Base-by-base conservation (phyloP, 1,140 invertebrate genomes). In the Drosophila pseudoananassae region DNA sequence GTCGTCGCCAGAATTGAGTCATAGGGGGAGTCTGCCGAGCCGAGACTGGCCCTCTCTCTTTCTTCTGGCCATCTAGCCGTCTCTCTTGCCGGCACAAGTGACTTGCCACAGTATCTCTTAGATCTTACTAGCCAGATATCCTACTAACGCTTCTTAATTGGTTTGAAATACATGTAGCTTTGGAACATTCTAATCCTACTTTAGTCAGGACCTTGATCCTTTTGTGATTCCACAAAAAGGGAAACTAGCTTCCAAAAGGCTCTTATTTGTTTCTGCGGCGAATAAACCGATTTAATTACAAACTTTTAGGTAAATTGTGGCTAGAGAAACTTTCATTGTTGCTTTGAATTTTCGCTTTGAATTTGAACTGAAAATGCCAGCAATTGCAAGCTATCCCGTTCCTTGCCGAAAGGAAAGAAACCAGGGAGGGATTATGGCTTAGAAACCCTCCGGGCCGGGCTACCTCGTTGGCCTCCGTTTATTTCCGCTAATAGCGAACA, bases 401-500 rank as follows among this genome's bases (percentile, higher is more conserved):
- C 29, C 29, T 31, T 31, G 29, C 29, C 1, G 4, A 27, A 27
- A 27, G 25, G 25, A 5, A 27, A 27, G 6, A 27, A 27, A 27
- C 5, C 6, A 27, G 25, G 6, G 0, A 7, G 25, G 25, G 25
- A 7, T 6, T 27, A 27, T 27, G 6, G 25, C 4, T 27, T 27
- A 27, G 25, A 27, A 27, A 5, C 7, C 14, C 15, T 43, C 10
- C 10, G 38, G 38, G 38, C 40, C 8, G 5, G 4, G 43, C 43
- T 27, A 27, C 25, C 25, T 27, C 25, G 25, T 27, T 27, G 17
- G 15, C 4, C 40, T 47, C 25, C 25, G 8, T 27, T 60, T 70
- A 59, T 53, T 53, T 72, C 65, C 69, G 49, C 66, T 72, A 72
- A 72, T 71, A 53, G 69, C 66, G 50, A 59, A 73, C 70, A 73